A percentile compares a stretch with the other conserved stretches of the same genome.
phyloP scores from a whole-genome alignment of 2,797 vertebrate genomes.

The Macropodus opercularis region DNA sequence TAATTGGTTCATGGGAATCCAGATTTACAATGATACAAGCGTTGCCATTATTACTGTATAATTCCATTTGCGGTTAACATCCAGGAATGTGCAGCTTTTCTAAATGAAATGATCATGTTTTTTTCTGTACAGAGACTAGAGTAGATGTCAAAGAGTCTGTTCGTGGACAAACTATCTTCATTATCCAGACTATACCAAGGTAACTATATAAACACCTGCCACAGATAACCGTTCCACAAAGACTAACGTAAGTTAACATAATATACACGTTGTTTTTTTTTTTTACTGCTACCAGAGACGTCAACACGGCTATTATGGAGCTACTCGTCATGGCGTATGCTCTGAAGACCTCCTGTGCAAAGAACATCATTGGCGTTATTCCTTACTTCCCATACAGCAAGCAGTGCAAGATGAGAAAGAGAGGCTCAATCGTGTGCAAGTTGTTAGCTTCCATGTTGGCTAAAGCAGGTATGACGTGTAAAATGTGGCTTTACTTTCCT shows the following conservation, averaged over 20 bases:
- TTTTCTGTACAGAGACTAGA: slow-evolving; percentile 85
- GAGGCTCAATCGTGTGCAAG: slow-evolving; percentile 98
- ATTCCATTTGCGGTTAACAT: too few species aligned
- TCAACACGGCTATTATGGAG: slow-evolving; percentile 99
- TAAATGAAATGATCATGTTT: not conserved
- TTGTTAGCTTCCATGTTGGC: slow-evolving; percentile 96
- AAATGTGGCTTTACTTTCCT: not conserved
- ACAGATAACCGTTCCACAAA: not conserved
- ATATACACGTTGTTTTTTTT: not conserved
- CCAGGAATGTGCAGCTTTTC: not conserved
- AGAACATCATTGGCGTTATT: slow-evolving; percentile 98
- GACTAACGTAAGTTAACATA: not conserved
- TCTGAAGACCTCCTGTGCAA: slow-evolving; percentile 95
- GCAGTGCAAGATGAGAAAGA: slow-evolving; percentile 99
- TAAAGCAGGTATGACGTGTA: slow-evolving; percentile 86
- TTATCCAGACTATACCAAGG: slow-evolving; percentile 98
- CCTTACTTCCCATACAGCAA: slow-evolving; percentile 99
- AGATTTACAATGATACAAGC: not conserved
- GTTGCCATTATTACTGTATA: not conserved
- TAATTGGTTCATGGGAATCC: too few species aligned
- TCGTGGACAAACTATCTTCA: slow-evolving; percentile 97
- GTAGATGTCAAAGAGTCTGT: slow-evolving; percentile 99
- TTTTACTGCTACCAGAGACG: slow-evolving; percentile 82
- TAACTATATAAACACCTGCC: slow-evolving; percentile 54
- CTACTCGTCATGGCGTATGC: slow-evolving; percentile 97